A percentile compares a stretch with the other conserved stretches of the same genome.
These are phyloP conservation scores for Augochlorella aurata DNA, from an alignment of 2,888 invertebrate genomes.

Conservation along the genomic window DNA sequence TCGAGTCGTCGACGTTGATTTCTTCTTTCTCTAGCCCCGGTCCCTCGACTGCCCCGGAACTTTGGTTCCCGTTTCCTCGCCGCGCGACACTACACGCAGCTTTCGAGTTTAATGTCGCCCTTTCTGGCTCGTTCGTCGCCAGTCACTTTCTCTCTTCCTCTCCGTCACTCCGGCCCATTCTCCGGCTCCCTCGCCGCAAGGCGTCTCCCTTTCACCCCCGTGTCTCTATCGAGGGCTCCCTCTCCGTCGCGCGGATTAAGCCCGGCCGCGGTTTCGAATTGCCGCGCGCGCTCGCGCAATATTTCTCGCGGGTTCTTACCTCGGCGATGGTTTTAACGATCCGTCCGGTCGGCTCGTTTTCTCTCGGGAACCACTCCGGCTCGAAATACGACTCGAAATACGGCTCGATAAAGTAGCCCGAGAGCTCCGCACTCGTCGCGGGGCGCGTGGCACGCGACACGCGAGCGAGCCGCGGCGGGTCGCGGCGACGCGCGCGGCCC, in stretches of 20 bases:
- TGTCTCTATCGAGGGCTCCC: no score
- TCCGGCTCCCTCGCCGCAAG: no score
- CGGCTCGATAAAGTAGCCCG: conserved; percentile 4
- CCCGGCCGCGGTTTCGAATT: conserved; percentile 24
- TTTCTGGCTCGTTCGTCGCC: conserved; percentile 14
- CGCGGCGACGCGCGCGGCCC: background rate
- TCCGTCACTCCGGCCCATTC: no score
- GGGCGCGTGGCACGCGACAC: no score
- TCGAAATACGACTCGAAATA: background rate
- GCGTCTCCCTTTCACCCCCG: no score
- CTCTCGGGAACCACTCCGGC: background rate
- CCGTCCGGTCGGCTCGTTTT: background rate
- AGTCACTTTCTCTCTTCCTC: background rate
- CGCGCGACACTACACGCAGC: conserved; percentile 36
- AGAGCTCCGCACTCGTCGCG: background rate
- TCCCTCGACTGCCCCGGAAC: conserved; percentile 10
- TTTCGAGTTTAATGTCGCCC: conserved; percentile 29
- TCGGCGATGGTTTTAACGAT: conserved; percentile 28
- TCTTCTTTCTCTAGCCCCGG: conserved; percentile 18
- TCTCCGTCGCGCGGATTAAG: no score
- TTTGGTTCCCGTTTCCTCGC: conserved; percentile 14
- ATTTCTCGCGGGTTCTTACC: background rate
- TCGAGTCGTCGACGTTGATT: conserved; percentile 43
- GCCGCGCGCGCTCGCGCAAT: background rate
- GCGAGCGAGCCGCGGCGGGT: no score